Percentiles rank a stretch among this genome's conserved stretches.
These are phyloP conservation scores for Scelioninae gen. 1 DNA, from an alignment of 2,888 invertebrate genomes.

Conservation along the genomic window DNA sequence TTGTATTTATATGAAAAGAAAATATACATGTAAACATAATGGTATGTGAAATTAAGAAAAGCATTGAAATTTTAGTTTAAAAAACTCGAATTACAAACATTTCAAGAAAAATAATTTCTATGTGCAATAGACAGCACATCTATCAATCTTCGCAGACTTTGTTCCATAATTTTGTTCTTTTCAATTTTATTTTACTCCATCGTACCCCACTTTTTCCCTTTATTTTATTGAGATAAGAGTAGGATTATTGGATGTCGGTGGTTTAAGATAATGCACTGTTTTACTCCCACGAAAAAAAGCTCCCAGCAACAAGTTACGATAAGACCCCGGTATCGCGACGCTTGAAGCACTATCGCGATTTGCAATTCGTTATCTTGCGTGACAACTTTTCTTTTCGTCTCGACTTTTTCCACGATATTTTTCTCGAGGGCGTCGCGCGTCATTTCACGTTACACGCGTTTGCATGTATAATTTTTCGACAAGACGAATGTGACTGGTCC, in stretches of 20 bases:
- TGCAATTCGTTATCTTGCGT: conserved; percentile 58
- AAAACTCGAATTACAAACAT: too few species aligned
- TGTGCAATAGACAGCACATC: too few species aligned
- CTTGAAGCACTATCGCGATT: conserved; percentile 51
- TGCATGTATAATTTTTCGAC: conserved; percentile 37
- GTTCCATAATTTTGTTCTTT: too few species aligned
- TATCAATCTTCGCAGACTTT: too few species aligned
- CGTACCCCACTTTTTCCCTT: background rate
- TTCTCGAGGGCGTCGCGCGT: conserved; percentile 9
- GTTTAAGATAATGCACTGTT: conserved; percentile 31
- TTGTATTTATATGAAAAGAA: too few species aligned
- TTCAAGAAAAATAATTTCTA: too few species aligned
- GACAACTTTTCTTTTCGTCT: conserved; percentile 10
- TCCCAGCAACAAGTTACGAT: conserved; percentile 60
- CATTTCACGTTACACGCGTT: conserved; percentile 24
- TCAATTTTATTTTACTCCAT: too few species aligned
- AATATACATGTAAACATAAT: too few species aligned
- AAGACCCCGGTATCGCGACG: conserved; percentile 37
- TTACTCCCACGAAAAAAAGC: conserved; percentile 24
- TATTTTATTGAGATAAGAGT: conserved; percentile 23
- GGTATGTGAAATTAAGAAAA: too few species aligned
- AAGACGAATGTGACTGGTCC: conserved; percentile 19
- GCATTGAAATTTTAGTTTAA: too few species aligned
- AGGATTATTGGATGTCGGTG: conserved; percentile 39
- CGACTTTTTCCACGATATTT: conserved; percentile 4